Base-by-base conservation (phyloP, 2,113 vertebrate genomes). In the Grus americana region DNA sequence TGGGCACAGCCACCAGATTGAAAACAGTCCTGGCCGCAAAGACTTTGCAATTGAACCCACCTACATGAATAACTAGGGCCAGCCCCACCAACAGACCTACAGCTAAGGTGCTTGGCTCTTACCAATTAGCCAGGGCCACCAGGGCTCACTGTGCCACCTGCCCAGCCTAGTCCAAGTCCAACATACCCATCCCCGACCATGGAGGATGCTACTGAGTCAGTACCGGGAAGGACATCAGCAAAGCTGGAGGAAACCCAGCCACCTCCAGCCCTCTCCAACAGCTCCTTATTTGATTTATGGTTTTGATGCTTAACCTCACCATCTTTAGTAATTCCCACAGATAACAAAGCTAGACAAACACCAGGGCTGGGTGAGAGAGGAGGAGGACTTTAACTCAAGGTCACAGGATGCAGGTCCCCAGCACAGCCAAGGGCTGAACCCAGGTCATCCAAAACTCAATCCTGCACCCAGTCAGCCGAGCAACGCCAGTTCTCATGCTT, bases 1-100 rank as follows among this genome's bases (percentile, higher is more conserved):
- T 97, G 90, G 95, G 95, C 94, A 95, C 62, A 95, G 85, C 49
- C 74, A 82, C 36, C 62, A 65, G 63, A 97, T 38, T 86, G 78
- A 88, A 95, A 95, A 95, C 85, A 95, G 84, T 58, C 46, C 90
- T 85, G 70, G 42, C 83, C 2, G 1, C 76, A 95, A 34, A 91
- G 76, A 11, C 81, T 73, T 88, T 42, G 58, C 78, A 90, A 32
- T 16, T 79, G 73, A 91, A 85, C 54, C 38, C 55, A 91, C 38
- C 86, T 86, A 32, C 34, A 5, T 21, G 70, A 66, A 68, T 58
- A 73, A 75, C 75, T 30, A 62, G 38, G 66, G 40, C 52, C 57
- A 92, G 50, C 9, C 47, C 26, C 19, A 57, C 24, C 71, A 92
- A 73, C 34, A 83, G 57, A 38, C 23, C 66, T 58, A 44, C 36